Evolutionary conservation across 1,140 invertebrate genomes (phyloP).

Genomic region (Dendroctonus valens): DNA sequence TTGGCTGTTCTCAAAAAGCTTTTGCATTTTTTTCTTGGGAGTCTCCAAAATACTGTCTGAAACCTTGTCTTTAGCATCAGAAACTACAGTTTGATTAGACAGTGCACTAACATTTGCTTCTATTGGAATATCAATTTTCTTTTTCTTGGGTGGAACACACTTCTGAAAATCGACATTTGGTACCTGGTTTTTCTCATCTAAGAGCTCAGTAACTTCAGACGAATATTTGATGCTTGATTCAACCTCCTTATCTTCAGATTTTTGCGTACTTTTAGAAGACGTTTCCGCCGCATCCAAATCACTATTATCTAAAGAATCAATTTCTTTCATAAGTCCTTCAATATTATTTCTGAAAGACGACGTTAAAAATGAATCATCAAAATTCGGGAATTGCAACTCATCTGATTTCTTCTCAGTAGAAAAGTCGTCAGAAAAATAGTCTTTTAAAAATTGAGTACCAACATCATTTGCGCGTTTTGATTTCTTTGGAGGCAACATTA

Average conservation of each 20-base stretch:
- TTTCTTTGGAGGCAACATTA: constrained; percentile 36
- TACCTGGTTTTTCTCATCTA: too few relatives aligned
- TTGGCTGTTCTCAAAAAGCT: constrained; percentile 25
- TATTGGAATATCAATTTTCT: constrained; percentile 17
- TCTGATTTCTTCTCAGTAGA: neutral
- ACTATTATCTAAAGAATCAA: constrained; percentile 7
- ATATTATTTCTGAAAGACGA: constrained; percentile 21
- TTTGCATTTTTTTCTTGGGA: constrained; percentile 30
- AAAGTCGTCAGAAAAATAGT: neutral
- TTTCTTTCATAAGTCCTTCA: constrained; percentile 17
- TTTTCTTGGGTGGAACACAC: constrained; percentile 30
- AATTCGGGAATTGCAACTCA: constrained; percentile 8
- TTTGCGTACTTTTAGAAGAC: neutral
- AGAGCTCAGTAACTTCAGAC: too few relatives aligned
- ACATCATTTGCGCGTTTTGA: constrained; percentile 24
- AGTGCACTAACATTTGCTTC: neutral
- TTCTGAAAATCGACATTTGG: neutral
- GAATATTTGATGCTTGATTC: neutral
- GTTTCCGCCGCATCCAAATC: neutral
- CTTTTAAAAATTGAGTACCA: neutral
- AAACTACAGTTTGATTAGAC: neutral
- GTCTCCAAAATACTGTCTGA: constrained; percentile 15
- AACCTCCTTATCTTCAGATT: neutral
- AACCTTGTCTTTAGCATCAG: neutral
- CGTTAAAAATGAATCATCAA: constrained; percentile 22